Base-by-base conservation (phyloP, 2,888 invertebrate genomes). In the Dione vanillae region DNA sequence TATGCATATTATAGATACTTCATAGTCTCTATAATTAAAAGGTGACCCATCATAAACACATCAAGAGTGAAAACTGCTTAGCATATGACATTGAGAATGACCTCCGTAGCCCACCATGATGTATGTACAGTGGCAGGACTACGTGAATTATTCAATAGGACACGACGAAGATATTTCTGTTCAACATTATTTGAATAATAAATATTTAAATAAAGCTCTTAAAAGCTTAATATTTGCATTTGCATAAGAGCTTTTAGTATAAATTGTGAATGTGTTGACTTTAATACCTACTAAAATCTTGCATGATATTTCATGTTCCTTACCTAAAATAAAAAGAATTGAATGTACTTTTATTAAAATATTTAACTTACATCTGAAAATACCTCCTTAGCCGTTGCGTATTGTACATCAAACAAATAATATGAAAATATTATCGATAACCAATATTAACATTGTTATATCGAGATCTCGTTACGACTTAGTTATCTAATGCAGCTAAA, bases 11-110 rank as follows among this genome's bases (percentile, higher is more conserved):
- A n/a, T n/a, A n/a, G n/a, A n/a, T n/a, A n/a, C n/a, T n/a, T n/a
- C n/a, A n/a, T n/a, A n/a, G n/a, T n/a, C n/a, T n/a, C n/a, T n/a
- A n/a, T n/a, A n/a, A 27, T 27, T 27, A 27, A 27, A 27, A 3
- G 27, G 27, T 27, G 27, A 27, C 27, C 56, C 49, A 40, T 51
- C 58, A 35, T 61, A 58, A 72, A 65, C 45, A 41, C 43, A 19
- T 47, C 51, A 70, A 70, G 43, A 73, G 72, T 65, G 72, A 67
- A 72, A 73, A 54, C 67, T 54, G 27, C n/a, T 73, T 67, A 67
- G 12, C 54, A 67, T 70, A 73, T 16, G 67, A 67, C 70, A 61
- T 67, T 54, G 67, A 20, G 52, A 59, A 47, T 61, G 70, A 67
- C 70, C 70, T 62, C 47, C 20, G 51, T 37, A 16, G 41, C 19